Evolutionary conservation across 2,888 invertebrate genomes (phyloP).

Genomic region (Pocota personata): DNA sequence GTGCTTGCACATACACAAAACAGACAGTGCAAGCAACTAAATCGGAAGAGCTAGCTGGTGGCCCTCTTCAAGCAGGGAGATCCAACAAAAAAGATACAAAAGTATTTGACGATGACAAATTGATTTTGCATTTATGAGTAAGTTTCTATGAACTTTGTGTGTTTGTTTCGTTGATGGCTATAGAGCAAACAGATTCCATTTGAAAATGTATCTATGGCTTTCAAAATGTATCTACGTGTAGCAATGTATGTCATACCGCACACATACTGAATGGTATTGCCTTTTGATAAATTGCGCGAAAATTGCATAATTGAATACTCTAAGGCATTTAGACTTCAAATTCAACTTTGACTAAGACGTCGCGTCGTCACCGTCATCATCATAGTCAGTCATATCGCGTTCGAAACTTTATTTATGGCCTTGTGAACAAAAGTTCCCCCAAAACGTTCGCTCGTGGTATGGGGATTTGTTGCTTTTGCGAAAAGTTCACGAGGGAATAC

Average conservation of each 20-base stretch:
- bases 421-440: not conserved
- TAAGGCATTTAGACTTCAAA: constrained; percentile 33
- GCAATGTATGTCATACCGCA: constrained; percentile 31
- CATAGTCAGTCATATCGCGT: not conserved
- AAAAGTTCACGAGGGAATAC: constrained; percentile 14
- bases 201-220: not conserved
- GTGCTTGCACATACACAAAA: constrained; percentile 39
- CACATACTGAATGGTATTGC: constrained; percentile 47
- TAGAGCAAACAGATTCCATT: constrained; percentile 6
- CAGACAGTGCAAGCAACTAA: not conserved
- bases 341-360: constrained; percentile 35
- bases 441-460: not conserved
- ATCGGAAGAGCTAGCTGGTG: not conserved
- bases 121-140: constrained; percentile 63
- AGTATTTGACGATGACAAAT: constrained; percentile 67
- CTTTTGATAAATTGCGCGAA: constrained; percentile 64
- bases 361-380: constrained; percentile 42
- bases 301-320: constrained; percentile 69
- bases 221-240: not conserved
- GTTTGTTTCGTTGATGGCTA: constrained; percentile 10
- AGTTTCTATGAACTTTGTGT: constrained; percentile 50
- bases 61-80: not conserved
- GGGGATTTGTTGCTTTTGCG: not conserved
- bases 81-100: not conserved
- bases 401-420: constrained; percentile 31